Base-by-base conservation (phyloP, 2,113 vertebrate species). In the Brachyhypopomus occidentalis region DNA sequence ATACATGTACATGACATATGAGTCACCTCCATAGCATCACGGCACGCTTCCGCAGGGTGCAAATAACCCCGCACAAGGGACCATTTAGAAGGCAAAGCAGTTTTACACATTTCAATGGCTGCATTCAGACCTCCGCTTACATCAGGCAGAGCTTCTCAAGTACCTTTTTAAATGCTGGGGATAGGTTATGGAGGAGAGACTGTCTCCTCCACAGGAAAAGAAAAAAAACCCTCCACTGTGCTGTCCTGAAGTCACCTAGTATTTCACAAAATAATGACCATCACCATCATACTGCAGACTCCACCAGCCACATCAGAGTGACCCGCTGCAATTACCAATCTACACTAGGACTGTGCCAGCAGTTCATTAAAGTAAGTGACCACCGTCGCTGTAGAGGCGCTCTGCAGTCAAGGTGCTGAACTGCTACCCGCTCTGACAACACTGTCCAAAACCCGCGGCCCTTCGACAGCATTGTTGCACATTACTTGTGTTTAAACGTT, bases 201-300 rank as follows among this genome's bases (percentile, higher is more conserved):
- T 5, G 11, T 77, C 4, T 30, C 41, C 17, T 64, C 8, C 4
- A 75, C 14, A n/a, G 14, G 14, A 60, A 74, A 9, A 5, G 12
- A 34, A 23, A 45, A 60, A 52, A 30, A 6, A 52, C 8, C 45
- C 34, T n/a, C 52, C 41, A 77, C 17, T 5, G 64, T 19, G 3
- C 64, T 69, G 30, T 38, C 36, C 64, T 69, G 14, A 38, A 69
- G 30, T 67, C 23, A 45, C 38, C 8, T 8, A 70, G 19, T 38
- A 60, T 60, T 75, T 74, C 60, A 77, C 52, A 22, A 52, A 78
- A 8, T 69, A 78, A 67, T 56, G 17, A 56, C 41, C 45, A 67
- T 45, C 19, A 23, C 41, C 25, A 55, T n/a, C 38, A 34, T 14
- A 30, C 52, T 55, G 36, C 48, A 67, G 0, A 14, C 30, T 7